Percentiles rank a stretch among this genome's conserved stretches.
phyloP scores from a whole-genome alignment of 2,888 invertebrate genomes.

The Monoplex corrugatus region DNA sequence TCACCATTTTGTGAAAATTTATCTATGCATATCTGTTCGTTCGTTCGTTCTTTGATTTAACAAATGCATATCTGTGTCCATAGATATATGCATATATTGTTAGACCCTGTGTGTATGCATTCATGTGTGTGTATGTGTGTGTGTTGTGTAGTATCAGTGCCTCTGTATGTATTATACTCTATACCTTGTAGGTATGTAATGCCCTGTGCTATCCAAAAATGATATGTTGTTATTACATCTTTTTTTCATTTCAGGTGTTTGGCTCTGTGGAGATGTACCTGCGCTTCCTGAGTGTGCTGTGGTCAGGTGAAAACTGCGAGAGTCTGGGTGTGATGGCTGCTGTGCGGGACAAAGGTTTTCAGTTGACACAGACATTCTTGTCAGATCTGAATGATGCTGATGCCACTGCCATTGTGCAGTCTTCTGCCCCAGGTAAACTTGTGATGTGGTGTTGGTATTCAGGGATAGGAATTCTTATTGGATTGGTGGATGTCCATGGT shows the following conservation, averaged over 20 bases:
- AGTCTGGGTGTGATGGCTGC: conserved; percentile 58
- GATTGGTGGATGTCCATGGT: no score
- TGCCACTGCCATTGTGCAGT: conserved; percentile 41
- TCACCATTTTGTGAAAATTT: no score
- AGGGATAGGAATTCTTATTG: neutral
- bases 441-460: neutral
- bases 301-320: conserved; percentile 62
- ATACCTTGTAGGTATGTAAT: no score
- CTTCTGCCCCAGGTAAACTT: conserved; percentile 57
- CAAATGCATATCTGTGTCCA: no score
- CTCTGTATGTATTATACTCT: no score
- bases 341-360: conserved; percentile 66
- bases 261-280: conserved; percentile 54
- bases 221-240: neutral
- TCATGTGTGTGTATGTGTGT: no score
- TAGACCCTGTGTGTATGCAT: no score
- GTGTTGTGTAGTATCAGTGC: no score
- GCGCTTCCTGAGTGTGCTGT: conserved; percentile 69
- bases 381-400: conserved; percentile 46
- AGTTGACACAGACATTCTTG: conserved; percentile 62
- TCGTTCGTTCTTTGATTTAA: no score
- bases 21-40: no score
- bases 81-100: no score
- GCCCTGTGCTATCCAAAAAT: no score
- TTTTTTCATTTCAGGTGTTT: conserved; percentile 45